phyloP scores from a whole-genome alignment of 1,140 invertebrate genomes.

The Drosophila willistoni region DNA sequence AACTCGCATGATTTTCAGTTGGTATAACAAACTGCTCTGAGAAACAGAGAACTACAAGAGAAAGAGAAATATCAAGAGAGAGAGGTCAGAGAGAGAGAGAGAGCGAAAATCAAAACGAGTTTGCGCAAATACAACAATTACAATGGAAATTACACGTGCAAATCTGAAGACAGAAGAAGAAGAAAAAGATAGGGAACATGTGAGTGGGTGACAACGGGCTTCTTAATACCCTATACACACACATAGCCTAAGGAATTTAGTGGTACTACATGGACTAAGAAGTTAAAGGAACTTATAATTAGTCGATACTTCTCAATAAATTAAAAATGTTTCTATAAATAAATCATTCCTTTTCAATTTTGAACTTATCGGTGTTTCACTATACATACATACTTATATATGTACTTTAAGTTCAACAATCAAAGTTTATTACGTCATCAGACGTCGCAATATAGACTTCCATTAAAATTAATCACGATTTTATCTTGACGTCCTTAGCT shows the following conservation, averaged over 20 bases:
- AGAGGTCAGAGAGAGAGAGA: not conserved
- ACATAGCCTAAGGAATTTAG: too few species aligned
- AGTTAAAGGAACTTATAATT: too few species aligned
- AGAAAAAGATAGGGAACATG: not conserved
- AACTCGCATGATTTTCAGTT: conserved; percentile 79
- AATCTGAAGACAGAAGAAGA: conserved; percentile 2
- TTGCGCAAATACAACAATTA: conserved; percentile 45
- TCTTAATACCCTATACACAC: not conserved
- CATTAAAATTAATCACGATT: conserved; percentile 1
- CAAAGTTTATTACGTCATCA: too few species aligned
- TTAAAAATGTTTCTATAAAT: too few species aligned
- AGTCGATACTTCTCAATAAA: too few species aligned
- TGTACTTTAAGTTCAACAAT: too few species aligned
- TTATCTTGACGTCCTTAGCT: not conserved
- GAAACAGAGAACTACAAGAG: conserved; percentile 17
- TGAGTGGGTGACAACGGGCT: not conserved
- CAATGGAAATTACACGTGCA: conserved; percentile 56
- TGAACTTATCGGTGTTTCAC: too few species aligned
- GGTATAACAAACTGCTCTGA: conserved; percentile 59
- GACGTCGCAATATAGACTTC: not conserved
- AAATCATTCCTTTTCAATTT: too few species aligned
- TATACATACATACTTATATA: not conserved
- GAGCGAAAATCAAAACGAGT: conserved; percentile 30
- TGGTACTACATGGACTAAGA: too few species aligned
- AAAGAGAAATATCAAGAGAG: conserved; percentile 8